Evolutionary conservation across 2,888 invertebrate species (phyloP), one percentile per base, ranked within the genome.

Genomic region (Anaspis maculata): DNA sequence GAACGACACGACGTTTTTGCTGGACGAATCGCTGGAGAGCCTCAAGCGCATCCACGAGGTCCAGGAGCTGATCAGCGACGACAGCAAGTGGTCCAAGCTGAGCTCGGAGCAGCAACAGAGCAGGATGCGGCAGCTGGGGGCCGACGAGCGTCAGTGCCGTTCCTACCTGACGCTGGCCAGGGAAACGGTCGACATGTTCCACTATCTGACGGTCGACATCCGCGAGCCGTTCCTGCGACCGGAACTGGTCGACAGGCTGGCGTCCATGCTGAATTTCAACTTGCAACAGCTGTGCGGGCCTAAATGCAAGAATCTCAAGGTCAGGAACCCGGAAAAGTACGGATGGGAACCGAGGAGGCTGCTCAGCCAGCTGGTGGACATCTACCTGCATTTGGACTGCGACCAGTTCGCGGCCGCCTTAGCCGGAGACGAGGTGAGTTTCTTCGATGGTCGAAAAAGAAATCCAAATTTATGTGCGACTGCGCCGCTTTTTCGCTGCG

Each of bases 231-330:
- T 98, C 70, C 74, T 95, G 51, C 78, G 89, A 41, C 84, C 92
- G 1, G 95, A 94, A 69, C 71, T 98, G 43, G 92, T 90, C 25
- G 92, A 92, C 59, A 59, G 59, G 35, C 75, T 98, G 35, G 94
- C 96, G 33, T 92, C 96, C 35, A 98, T 98, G 97, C 74, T 98
- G 47, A 96, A 98, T 69, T 96, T 92, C 66, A 98, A 98, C 70
- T 73, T 98, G 45, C 87, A 90, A 61, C 96, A 97, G 63, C 72
- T 98, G 29, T 95, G 94, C 65, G 95, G 96, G 6, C 85, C 91
- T 27, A 95, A 95, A 68, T 96, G 95, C 71, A 88, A 90, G 67
- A 84, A 83, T 63, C 72, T 94, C 40, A 91, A 91, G 73, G 95
- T 96, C 30, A 80, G 85, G 35, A 86, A 87, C 51, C 90, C 92